Evolutionary conservation across 1,140 invertebrate genomes (phyloP).

Genomic region (Heliconius hermathena): DNA sequence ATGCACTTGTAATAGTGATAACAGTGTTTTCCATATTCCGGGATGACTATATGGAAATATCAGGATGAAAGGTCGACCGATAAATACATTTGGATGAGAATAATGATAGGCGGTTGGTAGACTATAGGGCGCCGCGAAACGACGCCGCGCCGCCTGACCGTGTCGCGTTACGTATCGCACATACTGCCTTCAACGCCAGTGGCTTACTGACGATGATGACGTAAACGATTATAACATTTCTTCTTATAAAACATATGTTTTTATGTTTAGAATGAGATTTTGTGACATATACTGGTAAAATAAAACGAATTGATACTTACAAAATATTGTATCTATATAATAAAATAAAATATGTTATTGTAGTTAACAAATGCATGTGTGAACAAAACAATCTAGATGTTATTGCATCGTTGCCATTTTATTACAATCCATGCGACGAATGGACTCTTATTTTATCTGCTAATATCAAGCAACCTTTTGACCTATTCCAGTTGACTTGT

Average conservation of each 20-base stretch:
- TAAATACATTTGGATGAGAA: constrained; percentile 62
- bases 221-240: neutral
- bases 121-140: constrained; percentile 70
- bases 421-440: constrained; percentile 39
- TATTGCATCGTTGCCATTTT: constrained; percentile 37
- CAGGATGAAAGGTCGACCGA: constrained; percentile 57
- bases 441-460: constrained; percentile 45
- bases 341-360: neutral
- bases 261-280: neutral
- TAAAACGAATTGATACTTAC: neutral
- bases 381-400: constrained; percentile 22
- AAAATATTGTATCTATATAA: neutral
- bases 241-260: neutral
- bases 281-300: neutral
- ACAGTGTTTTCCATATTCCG: constrained; percentile 29
- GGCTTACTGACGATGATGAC: neutral
- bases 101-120: constrained; percentile 72
- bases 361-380: neutral
- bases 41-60: constrained; percentile 35
- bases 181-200: constrained; percentile 46
- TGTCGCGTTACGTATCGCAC: constrained; percentile 52
- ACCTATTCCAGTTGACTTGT: constrained; percentile 43
- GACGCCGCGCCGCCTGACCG: constrained; percentile 67
- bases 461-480: constrained; percentile 51
- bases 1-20: neutral